These are phyloP conservation scores for Pampus argenteus DNA, from an alignment of 2,797 vertebrate genomes.

Conservation along the genomic window DNA sequence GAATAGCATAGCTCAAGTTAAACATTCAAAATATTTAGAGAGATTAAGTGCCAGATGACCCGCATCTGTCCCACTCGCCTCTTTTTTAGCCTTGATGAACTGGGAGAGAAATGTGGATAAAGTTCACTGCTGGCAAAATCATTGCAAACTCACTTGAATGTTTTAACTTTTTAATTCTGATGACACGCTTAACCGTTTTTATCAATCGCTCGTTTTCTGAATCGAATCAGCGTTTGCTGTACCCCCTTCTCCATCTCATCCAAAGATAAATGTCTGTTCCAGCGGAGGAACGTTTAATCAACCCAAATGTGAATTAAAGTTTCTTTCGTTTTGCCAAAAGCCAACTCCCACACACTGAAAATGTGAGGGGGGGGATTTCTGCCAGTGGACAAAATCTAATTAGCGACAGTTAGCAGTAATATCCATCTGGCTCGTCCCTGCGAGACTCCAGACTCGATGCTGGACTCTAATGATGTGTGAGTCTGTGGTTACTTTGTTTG, in stretches of 20 bases:
- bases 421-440: constrained; percentile 59
- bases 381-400: constrained; percentile 75
- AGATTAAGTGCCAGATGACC: constrained; percentile 60
- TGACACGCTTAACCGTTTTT: constrained; percentile 27
- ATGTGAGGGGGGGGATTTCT: constrained; percentile 66
- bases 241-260: not conserved
- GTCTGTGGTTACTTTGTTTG: not conserved
- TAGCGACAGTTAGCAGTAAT: constrained; percentile 73
- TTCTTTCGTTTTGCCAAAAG: constrained; percentile 61
- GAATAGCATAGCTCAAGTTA: constrained; percentile 48
- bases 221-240: not conserved
- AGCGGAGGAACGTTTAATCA: constrained; percentile 67
- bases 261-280: constrained; percentile 64
- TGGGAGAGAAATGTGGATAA: not conserved
- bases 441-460: constrained; percentile 43
- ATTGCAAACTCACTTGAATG: not conserved
- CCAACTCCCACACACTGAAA: constrained; percentile 63
- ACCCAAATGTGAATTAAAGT: constrained; percentile 67
- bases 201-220: not conserved
- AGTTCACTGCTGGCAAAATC: constrained; percentile 7
- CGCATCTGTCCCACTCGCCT: constrained; percentile 45
- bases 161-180: constrained; percentile 24
- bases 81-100: constrained; percentile 20
- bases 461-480: constrained; percentile 39
- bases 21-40: constrained; percentile 64